Evolutionary conservation across 2,113 vertebrate genomes (phyloP).

Genomic region (Lasiurus cinereus): DNA sequence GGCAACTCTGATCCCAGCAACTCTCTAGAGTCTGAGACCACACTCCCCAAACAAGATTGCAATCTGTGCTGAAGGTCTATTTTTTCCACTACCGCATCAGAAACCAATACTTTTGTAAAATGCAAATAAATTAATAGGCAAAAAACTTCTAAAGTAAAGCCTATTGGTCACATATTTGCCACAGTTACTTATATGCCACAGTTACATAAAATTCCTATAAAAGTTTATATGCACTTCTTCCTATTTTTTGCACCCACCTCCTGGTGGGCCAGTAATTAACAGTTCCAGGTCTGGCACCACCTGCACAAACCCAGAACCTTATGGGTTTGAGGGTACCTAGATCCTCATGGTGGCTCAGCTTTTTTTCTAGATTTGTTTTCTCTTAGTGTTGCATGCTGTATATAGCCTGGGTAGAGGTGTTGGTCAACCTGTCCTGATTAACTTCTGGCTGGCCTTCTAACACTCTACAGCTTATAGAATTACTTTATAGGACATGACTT

Average conservation of each 20-base stretch:
- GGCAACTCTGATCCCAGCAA: neutral
- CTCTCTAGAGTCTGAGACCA: too few species aligned
- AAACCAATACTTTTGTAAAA: neutral
- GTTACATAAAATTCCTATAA: neutral
- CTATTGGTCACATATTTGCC: neutral
- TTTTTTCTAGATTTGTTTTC: neutral
- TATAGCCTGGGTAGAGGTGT: neutral
- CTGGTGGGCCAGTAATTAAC: neutral
- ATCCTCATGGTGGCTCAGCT: neutral
- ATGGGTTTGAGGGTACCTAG: neutral
- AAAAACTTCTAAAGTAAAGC: neutral
- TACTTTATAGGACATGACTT: neutral
- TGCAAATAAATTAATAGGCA: neutral
- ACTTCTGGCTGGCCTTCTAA: neutral
- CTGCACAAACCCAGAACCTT: neutral
- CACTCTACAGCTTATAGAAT: neutral
- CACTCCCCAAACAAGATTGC: neutral
- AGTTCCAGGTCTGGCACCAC: neutral
- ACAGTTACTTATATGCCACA: neutral
- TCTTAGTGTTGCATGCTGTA: neutral
- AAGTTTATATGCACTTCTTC: neutral
- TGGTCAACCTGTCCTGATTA: neutral
- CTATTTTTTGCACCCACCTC: neutral
- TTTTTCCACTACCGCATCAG: neutral
- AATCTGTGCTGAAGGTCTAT: neutral